Evolutionary conservation across 1,140 invertebrate genomes (phyloP).

Genomic region (Diorhabda carinulata): DNA sequence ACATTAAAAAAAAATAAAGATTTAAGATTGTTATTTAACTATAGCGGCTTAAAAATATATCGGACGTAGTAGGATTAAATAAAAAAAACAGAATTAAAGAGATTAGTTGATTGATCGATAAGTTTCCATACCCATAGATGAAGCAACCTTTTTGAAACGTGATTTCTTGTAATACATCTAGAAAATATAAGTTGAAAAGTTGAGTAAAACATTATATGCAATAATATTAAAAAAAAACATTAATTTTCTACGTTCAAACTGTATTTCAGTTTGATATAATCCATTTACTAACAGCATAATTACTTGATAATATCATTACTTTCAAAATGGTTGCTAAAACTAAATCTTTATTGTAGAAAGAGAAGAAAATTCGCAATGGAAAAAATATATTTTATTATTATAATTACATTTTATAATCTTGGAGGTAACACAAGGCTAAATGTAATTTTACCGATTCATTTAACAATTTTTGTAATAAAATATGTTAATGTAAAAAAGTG

Average conservation of each 20-base stretch:
- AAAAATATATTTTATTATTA: neutral
- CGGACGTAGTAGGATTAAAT: neutral
- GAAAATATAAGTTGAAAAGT: too few relatives aligned
- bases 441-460: slow-evolving; percentile 1
- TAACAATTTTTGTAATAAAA: too few relatives aligned
- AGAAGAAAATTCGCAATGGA: neutral
- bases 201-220: too few relatives aligned
- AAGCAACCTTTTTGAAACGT: too few relatives aligned
- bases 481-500: neutral
- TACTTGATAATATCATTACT: neutral
- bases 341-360: neutral
- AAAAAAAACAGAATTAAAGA: slow-evolving; percentile 9
- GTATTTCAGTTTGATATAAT: too few relatives aligned
- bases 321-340: neutral
- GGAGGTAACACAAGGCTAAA: neutral
- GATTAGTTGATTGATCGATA: slow-evolving; percentile 4
- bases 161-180: too few relatives aligned
- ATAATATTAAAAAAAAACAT: too few relatives aligned
- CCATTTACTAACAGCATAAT: neutral
- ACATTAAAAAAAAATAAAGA: slow-evolving; percentile 6
- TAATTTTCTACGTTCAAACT: too few relatives aligned
- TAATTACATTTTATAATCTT: neutral
- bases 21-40: slow-evolving; percentile 9
- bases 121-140: neutral
- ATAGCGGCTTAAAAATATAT: slow-evolving; percentile 12